Base-by-base conservation (phyloP, 2,888 invertebrate species). In the Frankliniella intonsa region DNA sequence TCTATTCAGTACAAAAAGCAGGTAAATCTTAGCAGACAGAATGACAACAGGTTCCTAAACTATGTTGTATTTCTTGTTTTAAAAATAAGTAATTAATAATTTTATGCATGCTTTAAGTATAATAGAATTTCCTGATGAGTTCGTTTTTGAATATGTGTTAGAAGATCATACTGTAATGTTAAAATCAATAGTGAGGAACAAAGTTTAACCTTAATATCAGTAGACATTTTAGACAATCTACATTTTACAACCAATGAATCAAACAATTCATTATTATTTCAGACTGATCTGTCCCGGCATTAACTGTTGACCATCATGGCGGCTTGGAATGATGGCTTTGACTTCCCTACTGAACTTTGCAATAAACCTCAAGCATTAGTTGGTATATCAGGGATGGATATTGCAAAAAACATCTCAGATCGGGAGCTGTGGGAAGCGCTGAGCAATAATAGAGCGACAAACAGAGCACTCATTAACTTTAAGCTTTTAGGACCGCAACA, bases 381-480 rank as follows among this genome's bases (percentile, higher is more conserved):
- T 82, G 96, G 95, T 55, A 90, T 99, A 82, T 93, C 95, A 84
- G 98, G 98, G 22, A 90, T 99, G 83, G 97, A 98, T 87, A 91
- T 94, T 14, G 89, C 92, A 69, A 93, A 94, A 87, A 97, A 97
- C 89, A 92, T 94, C 5, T 90, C 95, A 80, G 98, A 99, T 88
- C 94, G 95, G 87, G 92, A 94, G 81, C 94, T 98, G 87, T 98
- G 97, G 97, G 97, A 98, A 86, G 93, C 95, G 10, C 97, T 99
- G 87, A 94, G 92, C 85, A 93, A 93, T 86, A 95, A 95, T 87
- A 91, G 96, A 55, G 91, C 95, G 84, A 89, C 93, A 0, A 97
- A 98, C 87, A 91, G 96, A 86, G 92, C 95, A 80, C 92, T 95
- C 0, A 92, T 98, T 83, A 92, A 94, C 85, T 97, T 97, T 88